Percentiles rank a stretch among this genome's conserved stretches.
Evolutionary conservation across 35 echinoderm and acorn worm species (phyloP).

Genomic region (Ophiothrix spiculata): DNA sequence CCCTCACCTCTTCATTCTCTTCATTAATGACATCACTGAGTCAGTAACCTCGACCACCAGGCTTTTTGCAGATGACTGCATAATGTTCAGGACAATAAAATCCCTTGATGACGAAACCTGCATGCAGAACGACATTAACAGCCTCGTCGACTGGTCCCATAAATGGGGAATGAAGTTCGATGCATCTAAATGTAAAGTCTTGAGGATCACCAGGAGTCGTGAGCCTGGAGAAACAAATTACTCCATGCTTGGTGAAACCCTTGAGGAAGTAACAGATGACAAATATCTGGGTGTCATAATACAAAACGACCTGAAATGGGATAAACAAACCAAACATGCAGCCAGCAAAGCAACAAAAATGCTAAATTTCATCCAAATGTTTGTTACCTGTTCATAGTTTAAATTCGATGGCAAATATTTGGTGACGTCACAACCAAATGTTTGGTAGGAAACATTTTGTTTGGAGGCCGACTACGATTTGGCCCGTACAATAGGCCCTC

Average conservation of each 20-base stretch:
- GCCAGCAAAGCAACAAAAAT: slow-evolving; percentile 26
- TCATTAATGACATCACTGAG: slow-evolving; percentile 28
- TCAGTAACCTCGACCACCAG: neutral
- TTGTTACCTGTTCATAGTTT: too few relatives aligned
- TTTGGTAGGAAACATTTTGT: too few relatives aligned
- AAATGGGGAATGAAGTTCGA: slow-evolving; percentile 36
- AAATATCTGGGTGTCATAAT: slow-evolving; percentile 15
- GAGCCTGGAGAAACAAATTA: neutral
- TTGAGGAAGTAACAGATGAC: slow-evolving; percentile 4
- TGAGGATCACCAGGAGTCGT: slow-evolving; percentile 4
- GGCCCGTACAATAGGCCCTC: too few relatives aligned
- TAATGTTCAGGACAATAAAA: slow-evolving; percentile 21
- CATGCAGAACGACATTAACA: slow-evolving; percentile 34
- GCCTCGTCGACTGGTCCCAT: slow-evolving; percentile 23
- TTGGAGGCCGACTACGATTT: too few relatives aligned
- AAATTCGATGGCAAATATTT: too few relatives aligned
- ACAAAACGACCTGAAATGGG: slow-evolving; percentile 23
- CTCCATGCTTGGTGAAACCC: neutral
- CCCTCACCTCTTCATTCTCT: slow-evolving; percentile 20
- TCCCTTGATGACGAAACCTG: neutral
- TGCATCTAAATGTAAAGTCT: slow-evolving; percentile 15
- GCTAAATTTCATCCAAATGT: slow-evolving; percentile 23
- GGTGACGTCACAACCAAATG: too few relatives aligned
- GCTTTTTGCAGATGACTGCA: slow-evolving; percentile 17
- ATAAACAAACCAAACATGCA: slow-evolving; percentile 18